Percentiles rank a stretch among this genome's conserved stretches.
These are phyloP conservation scores for Synaphobranchus kaupii DNA, from an alignment of 2,797 vertebrate genomes.

Conservation along the genomic window DNA sequence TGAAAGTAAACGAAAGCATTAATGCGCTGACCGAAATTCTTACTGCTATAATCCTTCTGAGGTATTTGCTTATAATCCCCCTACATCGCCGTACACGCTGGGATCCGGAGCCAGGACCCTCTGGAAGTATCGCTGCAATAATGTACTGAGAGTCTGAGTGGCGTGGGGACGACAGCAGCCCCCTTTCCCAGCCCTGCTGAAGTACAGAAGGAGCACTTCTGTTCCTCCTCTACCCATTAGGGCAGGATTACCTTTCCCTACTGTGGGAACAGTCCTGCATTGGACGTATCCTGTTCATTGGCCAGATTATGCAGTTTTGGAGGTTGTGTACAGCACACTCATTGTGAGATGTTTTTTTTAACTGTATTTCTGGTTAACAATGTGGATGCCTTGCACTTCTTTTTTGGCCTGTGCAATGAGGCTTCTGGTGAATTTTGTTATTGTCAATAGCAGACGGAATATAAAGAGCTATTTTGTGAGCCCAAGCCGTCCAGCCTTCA, in stretches of 20 bases:
- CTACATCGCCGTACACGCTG: background rate
- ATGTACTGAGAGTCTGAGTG: background rate
- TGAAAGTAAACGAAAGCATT: background rate
- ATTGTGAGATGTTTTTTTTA: background rate
- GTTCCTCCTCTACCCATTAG: background rate
- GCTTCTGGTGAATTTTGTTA: background rate
- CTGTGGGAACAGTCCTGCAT: background rate
- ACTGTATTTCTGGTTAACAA: background rate
- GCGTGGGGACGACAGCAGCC: background rate
- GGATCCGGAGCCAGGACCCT: background rate
- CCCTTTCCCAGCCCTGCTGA: background rate
- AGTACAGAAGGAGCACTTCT: background rate
- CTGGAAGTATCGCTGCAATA: background rate
- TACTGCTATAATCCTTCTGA: background rate
- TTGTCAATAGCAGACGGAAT: background rate
- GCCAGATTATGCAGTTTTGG: background rate
- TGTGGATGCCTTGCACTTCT: background rate
- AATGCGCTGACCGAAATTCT: background rate
- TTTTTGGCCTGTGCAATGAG: background rate
- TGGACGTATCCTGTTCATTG: background rate
- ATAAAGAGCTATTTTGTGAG: slow-evolving; percentile 10
- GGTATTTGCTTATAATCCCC: slow-evolving; percentile 17
- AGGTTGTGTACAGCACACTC: background rate
- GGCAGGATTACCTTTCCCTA: background rate
- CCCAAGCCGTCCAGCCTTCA: background rate